phyloP scores from a whole-genome alignment of 2,113 vertebrate genomes.

The Phylloscopus trochilus region DNA sequence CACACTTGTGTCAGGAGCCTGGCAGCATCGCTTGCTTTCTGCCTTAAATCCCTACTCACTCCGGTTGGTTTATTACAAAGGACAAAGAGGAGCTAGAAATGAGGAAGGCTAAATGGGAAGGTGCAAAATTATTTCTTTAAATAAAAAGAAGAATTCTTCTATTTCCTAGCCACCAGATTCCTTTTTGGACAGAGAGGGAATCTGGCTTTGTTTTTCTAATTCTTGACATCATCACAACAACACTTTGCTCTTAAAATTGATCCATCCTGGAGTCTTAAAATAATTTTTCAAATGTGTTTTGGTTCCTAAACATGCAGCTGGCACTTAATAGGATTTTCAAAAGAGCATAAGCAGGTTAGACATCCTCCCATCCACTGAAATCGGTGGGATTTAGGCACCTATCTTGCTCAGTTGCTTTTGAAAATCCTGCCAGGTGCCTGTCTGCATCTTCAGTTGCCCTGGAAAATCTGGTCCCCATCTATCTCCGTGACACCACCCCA shows the following conservation, averaged over 20 bases:
- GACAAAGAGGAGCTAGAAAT: not conserved
- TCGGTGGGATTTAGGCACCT: not conserved
- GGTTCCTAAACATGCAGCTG: slow-evolving; percentile 25
- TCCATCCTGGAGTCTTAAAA: not conserved
- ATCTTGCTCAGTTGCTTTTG: not conserved
- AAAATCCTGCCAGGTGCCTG: slow-evolving; percentile 24
- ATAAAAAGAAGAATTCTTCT: not conserved
- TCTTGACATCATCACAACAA: not conserved
- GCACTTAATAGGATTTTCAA: slow-evolving; percentile 31
- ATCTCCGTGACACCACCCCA: not conserved
- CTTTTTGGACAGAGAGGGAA: not conserved
- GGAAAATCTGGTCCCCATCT: slow-evolving; percentile 31
- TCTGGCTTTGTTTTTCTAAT: not conserved
- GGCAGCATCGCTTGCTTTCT: not conserved
- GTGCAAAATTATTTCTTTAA: not conserved
- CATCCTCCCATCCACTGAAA: not conserved
- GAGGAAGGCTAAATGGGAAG: not conserved
- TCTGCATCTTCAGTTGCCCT: slow-evolving; percentile 5
- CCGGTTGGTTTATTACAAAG: not conserved
- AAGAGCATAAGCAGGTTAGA: slow-evolving; percentile 53
- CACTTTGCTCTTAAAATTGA: not conserved
- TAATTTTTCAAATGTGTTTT: slow-evolving; percentile 7
- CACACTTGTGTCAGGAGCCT: not conserved
- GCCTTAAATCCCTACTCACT: not conserved
- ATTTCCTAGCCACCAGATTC: not conserved